Evolutionary conservation across 1,140 invertebrate species (phyloP), one percentile per base, ranked within the genome.

Genomic region (Proales similis): DNA sequence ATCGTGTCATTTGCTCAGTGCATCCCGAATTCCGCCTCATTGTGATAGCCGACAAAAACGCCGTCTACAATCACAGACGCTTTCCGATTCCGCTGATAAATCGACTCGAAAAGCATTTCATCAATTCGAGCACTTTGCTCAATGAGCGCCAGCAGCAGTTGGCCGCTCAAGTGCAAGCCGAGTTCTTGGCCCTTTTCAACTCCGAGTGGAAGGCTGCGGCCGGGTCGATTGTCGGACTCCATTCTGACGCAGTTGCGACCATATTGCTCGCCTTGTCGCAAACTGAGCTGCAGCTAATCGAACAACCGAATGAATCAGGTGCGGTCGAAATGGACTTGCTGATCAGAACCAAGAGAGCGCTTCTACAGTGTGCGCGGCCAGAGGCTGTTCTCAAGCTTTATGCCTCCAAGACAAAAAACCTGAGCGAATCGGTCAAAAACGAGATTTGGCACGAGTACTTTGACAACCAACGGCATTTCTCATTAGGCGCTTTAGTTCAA

Each of bases 51-150:
- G 71, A 71, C 39, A 71, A 71, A 46, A 53, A 70, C 29, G 66
- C 67, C 29, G 71, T 72, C 4, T 71, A 72, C 33, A 51, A 70
- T n/a, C 30, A 36, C 1, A 57, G 45, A 42, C 66, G 66, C 46
- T 72, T 72, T 53, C 71, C 71, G 20, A 73, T 73, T 43, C 72
- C 71, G 7, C 67, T 73, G 12, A 71, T 73, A 60, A 73, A 72
- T 49, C 64, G 71, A 12, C 64, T 73, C 9, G 71, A 73, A 60
- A 73, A 73, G 53, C 71, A 73, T 61, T 71, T 71, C 49, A 64
- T 73, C 19, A 66, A 67, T 2, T 63, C 69, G 12, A 65, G 64
- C 46, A 69, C 68, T 22, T 66, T 73, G 45, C 53, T 73, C 47
- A 63, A 65, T 7, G 46, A 66, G 0, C 14, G 29, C 9, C 70